Evolutionary conservation across 2,888 invertebrate species (phyloP), one percentile per base, ranked within the genome.

Genomic region (Lasioglossum villosulum): DNA sequence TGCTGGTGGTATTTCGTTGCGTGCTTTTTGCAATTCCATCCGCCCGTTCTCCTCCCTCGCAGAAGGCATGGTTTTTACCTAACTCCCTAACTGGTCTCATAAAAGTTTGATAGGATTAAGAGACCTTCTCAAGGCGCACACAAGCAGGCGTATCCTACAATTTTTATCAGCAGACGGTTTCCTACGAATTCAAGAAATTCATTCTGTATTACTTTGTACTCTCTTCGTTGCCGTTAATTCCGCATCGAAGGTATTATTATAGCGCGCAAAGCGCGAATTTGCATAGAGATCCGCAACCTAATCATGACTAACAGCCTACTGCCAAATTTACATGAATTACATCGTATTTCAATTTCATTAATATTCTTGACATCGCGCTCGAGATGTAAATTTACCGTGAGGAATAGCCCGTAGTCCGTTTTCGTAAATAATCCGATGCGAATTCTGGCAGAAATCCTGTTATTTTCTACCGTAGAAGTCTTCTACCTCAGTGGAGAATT

Each of bases 321-420:
- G 63, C 30, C 63, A 63, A 63, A 63, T 63, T 30, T 63, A 63
- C 63, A 63, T 63, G 30, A 63, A 30, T 30, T 63, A 63, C 30
- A 63, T 63, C 63, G 63, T 63, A 63, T 30, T 63, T 63, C 63
- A 63, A 63, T 63, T 63, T 30, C 63, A 63, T 63, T 63, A 63
- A 63, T 16, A 63, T 63, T 30, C 63, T 30, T 63, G 63, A 63
- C 30, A 6, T 63, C 39, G 63, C 30, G 63, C 16, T 63, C 63
- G 16, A 63, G 63, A 63, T 30, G 30, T 30, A 30, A 63, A 63
- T 63, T 63, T 12, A 19, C 6, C 63, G 63, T 6, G 16, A 30
- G 8, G 63, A 16, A 30, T 30, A 19, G 4, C 16, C 30, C 63
- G 30, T 30, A 63, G 30, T 63, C 16, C 63, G 30, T 63, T 63